These are phyloP conservation scores for Anguilla pacifica DNA, from an alignment of 2,797 vertebrate species.

Conservation along the genomic window DNA sequence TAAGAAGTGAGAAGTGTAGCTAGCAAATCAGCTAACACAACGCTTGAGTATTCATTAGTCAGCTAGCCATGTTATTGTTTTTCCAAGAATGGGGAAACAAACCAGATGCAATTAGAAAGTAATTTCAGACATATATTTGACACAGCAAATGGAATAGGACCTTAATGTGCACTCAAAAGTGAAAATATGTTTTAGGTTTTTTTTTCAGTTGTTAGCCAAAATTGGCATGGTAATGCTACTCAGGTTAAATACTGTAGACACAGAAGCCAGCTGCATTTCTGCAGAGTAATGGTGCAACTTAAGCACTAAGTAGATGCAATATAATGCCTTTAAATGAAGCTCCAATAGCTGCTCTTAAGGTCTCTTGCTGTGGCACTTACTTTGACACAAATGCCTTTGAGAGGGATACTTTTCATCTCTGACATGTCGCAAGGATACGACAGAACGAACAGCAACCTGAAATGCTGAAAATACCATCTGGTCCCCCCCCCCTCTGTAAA, in stretches of 20 bases:
- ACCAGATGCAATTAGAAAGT: not conserved
- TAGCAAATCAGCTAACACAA: not conserved
- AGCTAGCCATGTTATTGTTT: not conserved
- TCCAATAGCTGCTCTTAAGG: not conserved
- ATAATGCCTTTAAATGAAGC: not conserved
- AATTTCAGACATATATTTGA: not conserved
- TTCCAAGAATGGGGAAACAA: too few species aligned
- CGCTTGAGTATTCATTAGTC: too few species aligned
- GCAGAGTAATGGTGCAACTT: too few species aligned
- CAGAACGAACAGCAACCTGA: not conserved
- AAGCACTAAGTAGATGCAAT: too few species aligned
- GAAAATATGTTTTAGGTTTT: too few species aligned
- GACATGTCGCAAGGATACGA: not conserved
- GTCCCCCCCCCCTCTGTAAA: not conserved
- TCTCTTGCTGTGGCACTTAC: not conserved
- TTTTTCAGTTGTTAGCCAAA: too few species aligned
- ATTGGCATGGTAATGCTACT: too few species aligned
- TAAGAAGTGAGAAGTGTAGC: not conserved
- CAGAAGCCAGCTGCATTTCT: too few species aligned
- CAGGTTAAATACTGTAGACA: too few species aligned
- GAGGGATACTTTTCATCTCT: not conserved
- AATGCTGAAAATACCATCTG: not conserved
- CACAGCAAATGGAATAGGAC: too few species aligned
- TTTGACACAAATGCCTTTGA: not conserved
- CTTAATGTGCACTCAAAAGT: too few species aligned